Percentiles rank a stretch among this genome's conserved stretches.
phyloP scores from a whole-genome alignment of 37 sponge, comb jelly and placozoan species.

The Oopsacas minuta region DNA sequence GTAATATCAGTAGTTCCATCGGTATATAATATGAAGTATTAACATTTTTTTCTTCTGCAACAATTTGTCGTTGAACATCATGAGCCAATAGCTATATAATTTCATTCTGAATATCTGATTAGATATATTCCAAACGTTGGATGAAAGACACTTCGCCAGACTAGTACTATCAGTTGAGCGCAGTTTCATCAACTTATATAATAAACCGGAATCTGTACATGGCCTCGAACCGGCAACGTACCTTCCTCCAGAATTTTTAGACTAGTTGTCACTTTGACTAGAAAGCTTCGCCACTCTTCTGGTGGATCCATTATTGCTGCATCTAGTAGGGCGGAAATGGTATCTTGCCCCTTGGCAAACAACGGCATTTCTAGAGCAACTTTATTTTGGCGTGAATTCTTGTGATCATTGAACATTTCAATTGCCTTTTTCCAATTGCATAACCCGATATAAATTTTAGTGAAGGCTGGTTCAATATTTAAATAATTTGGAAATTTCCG shows the following conservation, averaged over 20 bases:
- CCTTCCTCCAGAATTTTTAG: too few species aligned
- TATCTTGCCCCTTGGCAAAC: neutral
- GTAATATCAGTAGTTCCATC: neutral
- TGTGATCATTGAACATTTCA: slow-evolving; percentile 2
- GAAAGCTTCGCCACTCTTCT: neutral
- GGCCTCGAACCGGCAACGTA: neutral
- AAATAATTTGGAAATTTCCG: too few species aligned
- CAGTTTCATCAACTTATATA: slow-evolving; percentile 7
- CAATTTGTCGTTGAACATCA: slow-evolving; percentile 7
- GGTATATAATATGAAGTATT: neutral
- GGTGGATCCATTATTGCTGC: neutral
- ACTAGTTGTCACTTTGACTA: too few species aligned
- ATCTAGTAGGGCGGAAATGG: neutral
- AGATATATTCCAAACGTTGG: slow-evolving; percentile 13
- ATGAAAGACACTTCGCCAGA: slow-evolving; percentile 10
- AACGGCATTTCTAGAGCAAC: neutral
- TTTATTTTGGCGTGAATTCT: neutral
- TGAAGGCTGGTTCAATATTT: too few species aligned
- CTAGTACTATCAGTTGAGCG: slow-evolving; percentile 16
- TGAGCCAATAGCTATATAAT: slow-evolving; percentile 14
- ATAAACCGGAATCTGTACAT: too few species aligned
- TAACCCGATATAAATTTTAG: too few species aligned
- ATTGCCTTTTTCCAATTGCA: neutral
- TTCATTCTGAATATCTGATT: neutral
- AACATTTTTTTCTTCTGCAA: neutral